Evolutionary conservation across 2,888 invertebrate genomes (phyloP).

Genomic region (Timandra comae): DNA sequence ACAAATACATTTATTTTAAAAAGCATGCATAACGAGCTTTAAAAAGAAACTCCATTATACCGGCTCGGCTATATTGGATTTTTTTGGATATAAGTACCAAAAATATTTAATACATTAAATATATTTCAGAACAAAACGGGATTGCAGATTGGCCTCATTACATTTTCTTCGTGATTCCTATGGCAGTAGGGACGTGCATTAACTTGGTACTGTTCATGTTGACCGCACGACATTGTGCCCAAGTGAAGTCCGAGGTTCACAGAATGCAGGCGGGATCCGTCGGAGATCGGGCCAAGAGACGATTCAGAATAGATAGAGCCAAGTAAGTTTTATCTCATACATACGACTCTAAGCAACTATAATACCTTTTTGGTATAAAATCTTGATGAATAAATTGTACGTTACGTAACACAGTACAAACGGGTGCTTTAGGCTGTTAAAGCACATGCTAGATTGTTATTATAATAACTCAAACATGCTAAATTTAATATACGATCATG

Average conservation of each 20-base stretch:
- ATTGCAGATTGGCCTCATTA: slow-evolving; percentile 65
- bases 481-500: slow-evolving; percentile 14
- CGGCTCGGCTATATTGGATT: too few relatives aligned
- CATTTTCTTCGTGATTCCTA: slow-evolving; percentile 80
- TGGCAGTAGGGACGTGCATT: slow-evolving; percentile 78
- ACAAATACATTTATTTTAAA: neutral
- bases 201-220: slow-evolving; percentile 82
- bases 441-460: slow-evolving; percentile 11
- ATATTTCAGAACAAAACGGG: slow-evolving; percentile 54
- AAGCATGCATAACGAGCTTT: too few relatives aligned
- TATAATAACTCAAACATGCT: slow-evolving; percentile 10
- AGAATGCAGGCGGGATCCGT: slow-evolving; percentile 80
- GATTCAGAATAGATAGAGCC: slow-evolving; percentile 81
- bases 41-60: too few relatives aligned
- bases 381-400: too few relatives aligned
- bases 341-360: neutral
- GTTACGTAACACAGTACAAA: too few relatives aligned
- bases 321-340: slow-evolving; percentile 65
- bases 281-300: slow-evolving; percentile 76
- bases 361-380: too few relatives aligned
- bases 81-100: too few relatives aligned
- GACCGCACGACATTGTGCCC: slow-evolving; percentile 82
- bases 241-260: slow-evolving; percentile 84
- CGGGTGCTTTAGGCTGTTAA: neutral
- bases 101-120: too few relatives aligned